Percentiles rank a stretch among this genome's conserved stretches.
These are phyloP conservation scores for Loriculus beryllinus DNA, from an alignment of 2,797 vertebrate species.

Conservation along the genomic window DNA sequence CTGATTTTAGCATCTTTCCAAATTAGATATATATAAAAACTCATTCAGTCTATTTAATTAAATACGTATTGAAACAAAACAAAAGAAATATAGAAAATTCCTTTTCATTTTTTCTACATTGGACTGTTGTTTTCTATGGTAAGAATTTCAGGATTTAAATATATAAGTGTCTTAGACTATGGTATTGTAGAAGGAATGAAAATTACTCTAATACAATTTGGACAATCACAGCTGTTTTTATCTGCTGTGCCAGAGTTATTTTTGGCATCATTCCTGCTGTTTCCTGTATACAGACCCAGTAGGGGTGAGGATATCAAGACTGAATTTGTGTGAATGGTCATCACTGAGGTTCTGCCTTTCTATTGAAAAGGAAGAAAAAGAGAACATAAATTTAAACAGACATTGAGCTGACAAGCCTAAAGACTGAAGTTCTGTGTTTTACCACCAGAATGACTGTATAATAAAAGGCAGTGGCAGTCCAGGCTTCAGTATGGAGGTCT, in stretches of 20 bases:
- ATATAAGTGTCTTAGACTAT: neutral
- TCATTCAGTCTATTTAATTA: neutral
- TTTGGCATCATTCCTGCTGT: neutral
- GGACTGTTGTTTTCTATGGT: neutral
- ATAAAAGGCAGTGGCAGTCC: neutral
- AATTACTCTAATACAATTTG: neutral
- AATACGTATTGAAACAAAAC: neutral
- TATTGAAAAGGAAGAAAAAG: neutral
- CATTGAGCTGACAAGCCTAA: neutral
- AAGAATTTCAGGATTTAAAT: neutral
- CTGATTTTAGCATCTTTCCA: neutral
- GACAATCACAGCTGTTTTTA: conserved; percentile 21
- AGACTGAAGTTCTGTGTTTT: neutral
- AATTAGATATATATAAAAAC: neutral
- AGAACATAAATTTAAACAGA: neutral
- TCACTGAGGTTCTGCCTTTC: neutral
- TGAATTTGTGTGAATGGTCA: neutral
- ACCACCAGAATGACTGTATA: neutral
- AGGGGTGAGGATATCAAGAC: neutral
- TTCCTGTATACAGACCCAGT: neutral
- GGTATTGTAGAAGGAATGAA: neutral
- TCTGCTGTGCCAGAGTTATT: neutral
- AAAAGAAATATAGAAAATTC: neutral
- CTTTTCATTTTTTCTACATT: neutral
- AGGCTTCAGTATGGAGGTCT: neutral